Base-by-base conservation (phyloP, 2,113 vertebrate genomes). In the Hippolais icterina region DNA sequence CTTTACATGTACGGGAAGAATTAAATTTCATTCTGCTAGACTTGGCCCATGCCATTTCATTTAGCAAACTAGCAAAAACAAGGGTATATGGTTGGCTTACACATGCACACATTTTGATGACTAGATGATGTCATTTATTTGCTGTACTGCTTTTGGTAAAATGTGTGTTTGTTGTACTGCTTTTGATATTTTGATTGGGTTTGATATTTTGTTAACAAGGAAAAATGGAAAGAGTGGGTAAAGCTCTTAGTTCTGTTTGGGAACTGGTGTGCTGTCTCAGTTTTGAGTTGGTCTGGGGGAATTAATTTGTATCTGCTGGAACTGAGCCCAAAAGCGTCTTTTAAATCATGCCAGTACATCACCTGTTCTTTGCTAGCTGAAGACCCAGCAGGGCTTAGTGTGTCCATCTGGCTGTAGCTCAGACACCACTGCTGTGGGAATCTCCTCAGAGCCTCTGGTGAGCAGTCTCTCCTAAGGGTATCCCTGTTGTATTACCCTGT, bases 1-100 rank as follows among this genome's bases (percentile, higher is more conserved):
- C 72, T 96, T 85, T 94, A 91, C 63, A 78, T 93, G 35, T 65
- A 54, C 66, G 41, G 28, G 39, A 83, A 93, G 71, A 94, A 97
- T 82, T 60, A 89, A 52, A 83, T 96, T 93, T 79, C 61, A 28
- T 76, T 95, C 88, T 77, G 33, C 39, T 63, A 80, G 78, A 61
- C 71, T 89, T 93, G 22, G 85, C 69, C 83, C 59, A 33, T 95
- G 93, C 31, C 7, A 35, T 94, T 97, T 95, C 87, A 66, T 91
- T 94, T 96, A 90, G 68, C 60, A 88, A 89, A 68, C 52, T 66
- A 52, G 52, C 29, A 78, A 81, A 94, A 96, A 31, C 52, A 88
- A 89, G 18, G 44, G 24, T 85, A 59, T 89, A 31, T n/a, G 22
- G 44, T 81, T 88, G 85, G 87, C 49, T 37, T 81, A 70, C 50